Percentiles rank a stretch among this genome's conserved stretches.
Evolutionary conservation across 2,888 invertebrate species (phyloP).

Genomic region (Epinotia nisella): DNA sequence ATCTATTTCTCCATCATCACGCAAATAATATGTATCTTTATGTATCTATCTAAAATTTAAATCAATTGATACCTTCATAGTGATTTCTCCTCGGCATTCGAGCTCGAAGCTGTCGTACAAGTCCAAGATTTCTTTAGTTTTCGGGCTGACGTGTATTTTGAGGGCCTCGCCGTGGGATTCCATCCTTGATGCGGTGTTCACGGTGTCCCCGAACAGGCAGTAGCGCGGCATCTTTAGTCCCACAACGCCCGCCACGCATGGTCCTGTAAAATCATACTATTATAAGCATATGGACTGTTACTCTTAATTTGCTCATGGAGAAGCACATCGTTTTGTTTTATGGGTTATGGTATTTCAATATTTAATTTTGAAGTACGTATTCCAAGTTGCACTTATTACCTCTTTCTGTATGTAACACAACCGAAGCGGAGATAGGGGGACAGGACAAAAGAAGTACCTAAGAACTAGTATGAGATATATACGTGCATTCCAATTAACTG

Average conservation of each 20-base stretch:
- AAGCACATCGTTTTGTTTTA: no score
- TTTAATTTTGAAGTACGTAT: no score
- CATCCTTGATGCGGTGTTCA: conserved; percentile 96
- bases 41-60: neutral
- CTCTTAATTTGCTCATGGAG: neutral
- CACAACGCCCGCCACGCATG: conserved; percentile 94
- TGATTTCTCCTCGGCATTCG: conserved; percentile 93
- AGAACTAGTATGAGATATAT: no score
- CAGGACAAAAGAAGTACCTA: no score
- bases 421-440: no score
- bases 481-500: neutral
- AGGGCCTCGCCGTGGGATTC: conserved; percentile 96
- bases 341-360: no score
- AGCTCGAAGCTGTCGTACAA: conserved; percentile 93
- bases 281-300: no score
- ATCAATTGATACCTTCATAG: conserved; percentile 91
- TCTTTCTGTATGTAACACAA: no score
- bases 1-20: no score
- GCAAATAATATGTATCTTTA: no score
- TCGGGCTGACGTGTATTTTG: conserved; percentile 96
- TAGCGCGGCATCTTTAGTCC: conserved; percentile 97
- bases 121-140: conserved; percentile 94
- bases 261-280: conserved; percentile 76
- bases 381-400: no score
- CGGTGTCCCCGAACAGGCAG: conserved; percentile 96